A percentile compares a stretch with the other conserved stretches of the same genome.
These are phyloP conservation scores for Amphipyra tragopoginis DNA, from an alignment of 2,888 invertebrate genomes.

Conservation along the genomic window DNA sequence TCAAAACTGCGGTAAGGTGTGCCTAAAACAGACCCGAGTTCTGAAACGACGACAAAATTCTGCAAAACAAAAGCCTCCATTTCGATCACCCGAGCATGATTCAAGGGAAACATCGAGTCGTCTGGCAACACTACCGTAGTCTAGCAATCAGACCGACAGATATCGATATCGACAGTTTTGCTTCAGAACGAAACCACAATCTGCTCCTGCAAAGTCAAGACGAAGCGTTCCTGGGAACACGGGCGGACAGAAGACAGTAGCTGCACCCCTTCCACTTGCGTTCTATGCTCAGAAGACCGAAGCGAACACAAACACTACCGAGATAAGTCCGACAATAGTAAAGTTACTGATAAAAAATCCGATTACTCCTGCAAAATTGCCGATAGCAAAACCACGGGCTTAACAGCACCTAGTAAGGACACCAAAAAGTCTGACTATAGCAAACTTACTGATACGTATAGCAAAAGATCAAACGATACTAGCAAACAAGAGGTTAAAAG, in stretches of 20 bases:
- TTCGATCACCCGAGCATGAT: constrained; percentile 25
- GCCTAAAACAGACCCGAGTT: not conserved
- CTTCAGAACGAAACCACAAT: constrained; percentile 79
- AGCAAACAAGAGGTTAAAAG: constrained; percentile 67
- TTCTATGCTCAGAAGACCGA: constrained; percentile 76
- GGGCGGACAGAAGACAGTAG: constrained; percentile 67
- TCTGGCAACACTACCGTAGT: constrained; percentile 59
- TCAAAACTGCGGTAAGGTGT: constrained; percentile 29
- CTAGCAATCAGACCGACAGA: constrained; percentile 58
- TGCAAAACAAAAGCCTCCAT: not conserved
- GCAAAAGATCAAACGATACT: constrained; percentile 69
- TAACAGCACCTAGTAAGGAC: constrained; percentile 63
- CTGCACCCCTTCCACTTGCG: constrained; percentile 82
- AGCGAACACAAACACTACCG: constrained; percentile 49
- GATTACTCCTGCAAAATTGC: constrained; percentile 57
- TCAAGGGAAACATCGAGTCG: constrained; percentile 22
- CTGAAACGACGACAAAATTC: not conserved
- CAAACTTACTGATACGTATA: constrained; percentile 63
- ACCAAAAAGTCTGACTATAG: constrained; percentile 67
- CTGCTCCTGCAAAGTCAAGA: constrained; percentile 74
- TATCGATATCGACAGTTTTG: constrained; percentile 71
- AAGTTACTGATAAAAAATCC: constrained; percentile 56
- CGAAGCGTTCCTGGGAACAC: constrained; percentile 68
- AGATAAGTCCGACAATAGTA: constrained; percentile 70
- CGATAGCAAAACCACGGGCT: constrained; percentile 63